Base-by-base conservation (phyloP, 2,888 invertebrate genomes). In the Meiosimyza platycephala region DNA sequence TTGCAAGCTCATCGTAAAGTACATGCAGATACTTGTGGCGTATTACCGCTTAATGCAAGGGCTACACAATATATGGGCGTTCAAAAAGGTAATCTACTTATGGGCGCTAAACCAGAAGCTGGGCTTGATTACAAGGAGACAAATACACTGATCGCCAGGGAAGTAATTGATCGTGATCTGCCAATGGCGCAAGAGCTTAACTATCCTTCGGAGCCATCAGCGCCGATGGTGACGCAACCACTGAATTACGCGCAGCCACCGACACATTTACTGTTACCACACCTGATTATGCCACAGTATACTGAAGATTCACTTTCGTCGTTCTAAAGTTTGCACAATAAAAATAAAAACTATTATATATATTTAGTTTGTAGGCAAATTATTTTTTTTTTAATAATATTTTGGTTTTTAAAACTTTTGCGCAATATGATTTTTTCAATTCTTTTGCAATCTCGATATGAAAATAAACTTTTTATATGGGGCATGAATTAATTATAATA, bases 1-100 rank as follows among this genome's bases (percentile, higher is more conserved):
- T 82, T 89, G 9, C 86, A 88, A 66, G 89, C 89, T 22, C 89
- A 89, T 81, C 85, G 88, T n/a, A 84, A 84, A 71, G 88, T 88
- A 7, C 88, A 88, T 74, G 85, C 87, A 0, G 85, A 81, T 65
- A 87, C 87, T n/a, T 89, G 89, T 67, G 89, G 89, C 1, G 79
- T 79, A 18, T 62, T 84, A 63, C 87, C 87, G 0, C 74, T 85
- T 5, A 86, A 85, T 72, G 85, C 87, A 28, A 87, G 85, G 75
- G 84, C 87, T 1, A 85, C 85, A 0, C 85, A 85, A 16, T 85
- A 85, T 59, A 86, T 86, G 80, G 87, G 86, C 22, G 84, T 86
- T 52, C 86, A 86, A 74, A 83, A 86, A 16, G 85, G 85, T 1
- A 81, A 82, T 71, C 76, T 85, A 4, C 62, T 85, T 64, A 80